Evolutionary conservation across 2,888 invertebrate species (phyloP), one percentile per base, ranked within the genome.

Genomic region (Oscheius myriophilus): DNA sequence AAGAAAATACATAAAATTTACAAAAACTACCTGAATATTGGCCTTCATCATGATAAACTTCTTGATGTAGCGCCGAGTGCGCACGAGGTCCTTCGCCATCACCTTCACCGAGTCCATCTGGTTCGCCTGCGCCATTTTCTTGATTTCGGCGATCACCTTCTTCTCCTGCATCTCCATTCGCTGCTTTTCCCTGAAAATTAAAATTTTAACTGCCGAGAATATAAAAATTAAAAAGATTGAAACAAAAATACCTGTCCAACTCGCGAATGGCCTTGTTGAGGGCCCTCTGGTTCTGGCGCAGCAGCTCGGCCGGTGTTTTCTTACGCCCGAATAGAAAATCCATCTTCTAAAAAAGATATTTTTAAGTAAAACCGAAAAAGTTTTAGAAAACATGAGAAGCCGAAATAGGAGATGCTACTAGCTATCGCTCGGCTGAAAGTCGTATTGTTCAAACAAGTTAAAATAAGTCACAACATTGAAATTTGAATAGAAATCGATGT

Each of bases 21-120:
- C 12, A 14, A 0, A 46, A 45, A 4, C 21, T 41, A 75, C 71
- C 89, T 98, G 97, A 83, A 98, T 97, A 88, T 98, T 98, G 0
- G 98, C 97, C 87, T 94, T 93, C 97, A 98, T 98, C 78, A 98
- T 88, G 92, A 98, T 97, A 87, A 98, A 98, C 88, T 98, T 98
- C 88, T 97, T 96, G 61, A 93, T 92, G 86, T 97, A 96, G 42
- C 89, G 91, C 71, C 98, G 90, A 0, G 98, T 98, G 78, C 98
- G 91, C 7, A 98, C 98, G 78, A 98, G 89, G 89, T 98, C 98
- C 87, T 95, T 95, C 0, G 98, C 98, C 97, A 98, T 97, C 80
- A 98, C 96, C 90, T 96, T 97, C 0, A 98, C 98, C 16, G 98
- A 95, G 89, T 98, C 97, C 95, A 98, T 98, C 90, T 98, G 98